These are phyloP conservation scores for Tapera naevia DNA, from an alignment of 2,797 vertebrate species.

Conservation along the genomic window DNA sequence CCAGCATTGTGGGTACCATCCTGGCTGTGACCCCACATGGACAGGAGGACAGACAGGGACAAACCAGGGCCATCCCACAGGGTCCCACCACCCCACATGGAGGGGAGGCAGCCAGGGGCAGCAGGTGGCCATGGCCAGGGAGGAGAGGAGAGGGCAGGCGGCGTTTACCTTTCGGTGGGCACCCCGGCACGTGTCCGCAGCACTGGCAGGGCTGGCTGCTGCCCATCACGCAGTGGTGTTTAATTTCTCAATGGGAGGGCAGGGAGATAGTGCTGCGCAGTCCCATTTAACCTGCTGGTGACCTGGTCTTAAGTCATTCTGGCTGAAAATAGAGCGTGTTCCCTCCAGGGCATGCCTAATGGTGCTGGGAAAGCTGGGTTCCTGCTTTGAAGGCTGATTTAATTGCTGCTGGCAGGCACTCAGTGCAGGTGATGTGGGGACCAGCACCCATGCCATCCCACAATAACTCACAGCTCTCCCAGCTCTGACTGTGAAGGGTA, in stretches of 20 bases:
- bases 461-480: background rate
- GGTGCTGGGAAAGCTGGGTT: slow-evolving; percentile 58
- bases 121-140: fast-evolving
- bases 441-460: slow-evolving; percentile 10
- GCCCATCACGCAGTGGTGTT: background rate
- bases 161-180: background rate
- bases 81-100: fast-evolving
- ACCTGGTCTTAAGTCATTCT: slow-evolving; percentile 68
- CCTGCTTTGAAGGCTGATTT: slow-evolving; percentile 60
- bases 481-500: background rate
- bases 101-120: background rate
- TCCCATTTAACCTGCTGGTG: slow-evolving; percentile 69
- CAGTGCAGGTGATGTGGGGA: slow-evolving; percentile 52
- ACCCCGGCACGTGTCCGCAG: fast-evolving
- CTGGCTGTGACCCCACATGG: background rate
- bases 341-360: slow-evolving; percentile 64
- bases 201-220: background rate
- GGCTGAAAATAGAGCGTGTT: slow-evolving; percentile 65
- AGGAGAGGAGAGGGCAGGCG: background rate
- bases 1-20: fast-evolving
- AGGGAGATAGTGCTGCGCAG: slow-evolving; percentile 35
- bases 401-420: slow-evolving; percentile 65
- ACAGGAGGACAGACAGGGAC: background rate
- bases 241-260: slow-evolving; percentile 60
- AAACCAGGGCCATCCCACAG: background rate